Evolutionary conservation across 2,888 invertebrate species (phyloP).

Genomic region (Minunthozetes semirufus): DNA sequence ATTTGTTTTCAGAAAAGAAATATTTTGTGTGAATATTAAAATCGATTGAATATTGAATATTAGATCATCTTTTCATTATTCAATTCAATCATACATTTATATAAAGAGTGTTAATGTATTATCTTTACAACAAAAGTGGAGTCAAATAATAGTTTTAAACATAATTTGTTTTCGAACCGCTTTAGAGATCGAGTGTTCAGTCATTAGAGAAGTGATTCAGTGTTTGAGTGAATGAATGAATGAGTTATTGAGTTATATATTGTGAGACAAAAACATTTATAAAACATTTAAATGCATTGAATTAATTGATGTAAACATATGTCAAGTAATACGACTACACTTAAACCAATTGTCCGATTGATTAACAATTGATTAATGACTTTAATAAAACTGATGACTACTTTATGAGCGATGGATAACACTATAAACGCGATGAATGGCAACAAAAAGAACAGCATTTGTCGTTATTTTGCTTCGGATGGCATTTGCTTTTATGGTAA

Average conservation of each 20-base stretch:
- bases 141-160: too few species aligned
- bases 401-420: background rate
- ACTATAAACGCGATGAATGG: background rate
- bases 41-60: too few species aligned
- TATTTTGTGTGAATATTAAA: too few species aligned
- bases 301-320: background rate
- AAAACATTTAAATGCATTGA: background rate
- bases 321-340: background rate
- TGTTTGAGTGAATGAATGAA: too few species aligned
- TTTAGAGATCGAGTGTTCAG: background rate
- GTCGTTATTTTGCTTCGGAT: slow-evolving; percentile 36
- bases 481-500: slow-evolving; percentile 36
- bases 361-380: background rate
- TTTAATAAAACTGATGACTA: too few species aligned
- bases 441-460: slow-evolving; percentile 30
- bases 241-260: background rate
- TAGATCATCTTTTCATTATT: too few species aligned
- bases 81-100: too few species aligned
- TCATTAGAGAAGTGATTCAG: background rate
- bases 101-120: too few species aligned
- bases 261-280: background rate
- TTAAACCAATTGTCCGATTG: background rate
- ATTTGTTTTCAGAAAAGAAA: too few species aligned
- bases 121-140: too few species aligned
- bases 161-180: too few species aligned